A percentile compares a stretch with the other conserved stretches of the same genome.
Evolutionary conservation across 1,140 invertebrate genomes (phyloP).

Genomic region (Arion vulgaris): DNA sequence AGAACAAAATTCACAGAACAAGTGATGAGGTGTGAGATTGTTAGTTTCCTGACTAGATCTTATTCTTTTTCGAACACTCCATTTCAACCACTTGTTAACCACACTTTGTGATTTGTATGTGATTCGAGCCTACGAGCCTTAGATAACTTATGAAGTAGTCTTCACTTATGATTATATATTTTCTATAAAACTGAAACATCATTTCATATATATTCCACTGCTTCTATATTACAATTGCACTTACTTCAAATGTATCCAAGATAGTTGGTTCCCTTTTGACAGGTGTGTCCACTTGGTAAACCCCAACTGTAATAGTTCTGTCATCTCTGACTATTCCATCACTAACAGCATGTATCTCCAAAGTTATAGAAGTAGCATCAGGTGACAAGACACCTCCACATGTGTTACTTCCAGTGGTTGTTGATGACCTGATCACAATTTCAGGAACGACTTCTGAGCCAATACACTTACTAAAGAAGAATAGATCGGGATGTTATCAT

Average conservation of each 20-base stretch:
- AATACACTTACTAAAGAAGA: constrained; percentile 43
- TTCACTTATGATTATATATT: too few species aligned
- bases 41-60: too few species aligned
- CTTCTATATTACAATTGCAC: background rate
- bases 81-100: too few species aligned
- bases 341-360: constrained; percentile 44
- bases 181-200: too few species aligned
- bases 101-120: too few species aligned
- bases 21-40: too few species aligned
- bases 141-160: too few species aligned
- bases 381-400: constrained; percentile 13
- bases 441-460: constrained; percentile 27
- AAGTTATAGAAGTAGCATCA: constrained; percentile 1
- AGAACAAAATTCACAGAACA: too few species aligned
- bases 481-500: background rate
- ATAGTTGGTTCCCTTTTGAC: background rate
- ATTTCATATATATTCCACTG: too few species aligned
- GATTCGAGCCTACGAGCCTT: too few species aligned
- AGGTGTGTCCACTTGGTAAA: constrained; percentile 32
- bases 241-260: constrained; percentile 30
- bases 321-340: constrained; percentile 42
- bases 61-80: too few species aligned
- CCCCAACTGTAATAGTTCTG: background rate
- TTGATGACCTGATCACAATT: constrained; percentile 43
- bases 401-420: background rate